These are phyloP conservation scores for Eulemur rufifrons DNA, from an alignment of 2,113 vertebrate species.

Conservation along the genomic window DNA sequence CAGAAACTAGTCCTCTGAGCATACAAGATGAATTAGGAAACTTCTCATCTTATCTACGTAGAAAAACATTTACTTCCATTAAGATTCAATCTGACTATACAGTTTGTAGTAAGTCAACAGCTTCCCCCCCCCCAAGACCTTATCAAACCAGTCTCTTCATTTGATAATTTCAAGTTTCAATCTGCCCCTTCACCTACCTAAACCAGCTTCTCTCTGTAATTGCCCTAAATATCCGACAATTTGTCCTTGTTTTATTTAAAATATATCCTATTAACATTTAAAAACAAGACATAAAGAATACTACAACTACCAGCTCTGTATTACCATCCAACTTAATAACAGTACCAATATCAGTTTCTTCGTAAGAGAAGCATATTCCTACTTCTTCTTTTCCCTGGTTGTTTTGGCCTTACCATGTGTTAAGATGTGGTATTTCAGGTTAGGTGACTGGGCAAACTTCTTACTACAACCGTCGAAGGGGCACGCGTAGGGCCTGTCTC, in stretches of 20 bases:
- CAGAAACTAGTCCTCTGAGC: neutral
- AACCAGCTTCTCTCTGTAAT: neutral
- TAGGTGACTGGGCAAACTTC: conserved; percentile 99
- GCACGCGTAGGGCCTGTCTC: conserved; percentile 98
- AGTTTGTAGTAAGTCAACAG: neutral
- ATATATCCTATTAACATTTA: neutral
- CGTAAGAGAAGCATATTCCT: neutral
- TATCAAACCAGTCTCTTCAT: neutral
- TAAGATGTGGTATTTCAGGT: conserved; percentile 99
- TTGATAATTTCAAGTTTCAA: neutral
- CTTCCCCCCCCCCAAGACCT: neutral
- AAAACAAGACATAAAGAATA: neutral
- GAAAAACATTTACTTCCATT: neutral
- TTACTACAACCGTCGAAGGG: conserved; percentile 99
- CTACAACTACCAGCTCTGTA: neutral
- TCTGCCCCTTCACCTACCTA: neutral
- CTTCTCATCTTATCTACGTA: neutral
- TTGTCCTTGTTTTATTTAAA: neutral
- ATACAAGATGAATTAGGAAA: neutral
- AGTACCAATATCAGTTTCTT: neutral
- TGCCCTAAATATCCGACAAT: neutral
- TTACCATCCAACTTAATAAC: neutral
- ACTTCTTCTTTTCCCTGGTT: conserved; percentile 92
- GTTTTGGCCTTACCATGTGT: conserved; percentile 99
- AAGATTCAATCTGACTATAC: neutral